Evolutionary conservation across 2,888 invertebrate species (phyloP), one percentile per base, ranked within the genome.

Genomic region (Parnassius glacialis): DNA sequence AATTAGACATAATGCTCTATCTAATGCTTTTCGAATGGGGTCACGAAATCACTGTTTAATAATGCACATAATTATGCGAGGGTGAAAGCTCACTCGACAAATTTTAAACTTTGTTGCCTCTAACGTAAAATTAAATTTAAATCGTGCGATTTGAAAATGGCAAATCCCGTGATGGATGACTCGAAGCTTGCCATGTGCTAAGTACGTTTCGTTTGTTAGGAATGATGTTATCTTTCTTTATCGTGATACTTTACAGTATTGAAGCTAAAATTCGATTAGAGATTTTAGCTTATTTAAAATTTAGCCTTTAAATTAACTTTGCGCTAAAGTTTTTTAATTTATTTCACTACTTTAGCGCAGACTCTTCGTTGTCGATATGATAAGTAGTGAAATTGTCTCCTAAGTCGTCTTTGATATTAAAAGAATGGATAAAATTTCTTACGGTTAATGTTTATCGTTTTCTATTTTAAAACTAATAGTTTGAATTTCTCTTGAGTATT

Each of bases 21-120:
- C 80, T 87, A 85, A 89, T 88, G 84, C 80, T 66, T 78, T 83
- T 83, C 78, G 72, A 87, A 88, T 88, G 76, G 90, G 90, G 90
- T 90, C 87, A 86, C 74, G 74, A 75, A 82, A 83, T 83, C 76
- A 69, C 76, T 84, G 67, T 79, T 90, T 87, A 90, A 88, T 89
- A 84, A 88, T 89, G 87, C 80, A 90, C 79, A 76, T 75, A 72
- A 73, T 76, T 76, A 77, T 66, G 64, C 62, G 60, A 70, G 80
- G 81, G 81, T 75, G 61, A 16, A 9, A 25, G 9, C 41, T 20
- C 7, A 3, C 1, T 12, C 56, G 41, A 12, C 10, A 12, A 0
- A 75, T 64, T 70, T 63, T 74, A 3, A 58, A 69, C 73, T 65
- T 57, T 78, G 70, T 43, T 10, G 0, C 0, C 0, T 16, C 0